A percentile compares a stretch with the other conserved stretches of the same genome.
Evolutionary conservation across 2,888 invertebrate species (phyloP).

Genomic region (Neuroscelio doddi): DNA sequence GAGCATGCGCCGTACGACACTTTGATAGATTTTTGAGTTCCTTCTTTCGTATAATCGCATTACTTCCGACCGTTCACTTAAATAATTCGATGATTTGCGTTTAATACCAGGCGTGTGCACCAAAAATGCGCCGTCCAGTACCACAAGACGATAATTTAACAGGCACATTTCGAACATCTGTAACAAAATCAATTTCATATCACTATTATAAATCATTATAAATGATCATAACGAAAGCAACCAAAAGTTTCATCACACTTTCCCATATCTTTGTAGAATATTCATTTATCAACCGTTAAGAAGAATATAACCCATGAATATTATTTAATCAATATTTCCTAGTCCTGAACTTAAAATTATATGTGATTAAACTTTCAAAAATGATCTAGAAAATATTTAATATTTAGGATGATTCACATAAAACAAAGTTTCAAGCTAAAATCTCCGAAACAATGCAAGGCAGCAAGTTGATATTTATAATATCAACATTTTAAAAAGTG

Average conservation of each 20-base stretch:
- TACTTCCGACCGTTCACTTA: constrained; percentile 46
- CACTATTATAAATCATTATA: neutral
- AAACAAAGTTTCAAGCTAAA: too few relatives aligned
- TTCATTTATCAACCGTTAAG: constrained; percentile 3
- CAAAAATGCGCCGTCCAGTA: constrained; percentile 83
- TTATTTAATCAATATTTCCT: too few relatives aligned
- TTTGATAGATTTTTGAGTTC: constrained; percentile 65
- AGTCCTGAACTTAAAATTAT: too few relatives aligned
- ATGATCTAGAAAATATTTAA: too few relatives aligned
- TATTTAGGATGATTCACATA: too few relatives aligned
- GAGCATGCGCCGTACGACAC: constrained; percentile 60
- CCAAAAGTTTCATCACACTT: neutral
- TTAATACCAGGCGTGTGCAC: constrained; percentile 81
- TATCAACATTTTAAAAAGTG: too few relatives aligned
- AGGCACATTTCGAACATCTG: constrained; percentile 87
- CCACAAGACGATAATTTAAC: constrained; percentile 80
- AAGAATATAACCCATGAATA: too few relatives aligned
- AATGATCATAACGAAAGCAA: too few relatives aligned
- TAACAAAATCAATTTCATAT: constrained; percentile 28
- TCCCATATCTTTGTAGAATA: too few relatives aligned
- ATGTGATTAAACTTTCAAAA: too few relatives aligned
- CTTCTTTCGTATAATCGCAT: constrained; percentile 58
- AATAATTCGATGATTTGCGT: constrained; percentile 63
- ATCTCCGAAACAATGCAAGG: too few relatives aligned
- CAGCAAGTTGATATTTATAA: too few relatives aligned